Conservation (phyloP, 1,140 invertebrate genomes). For the Leptestheria dahalacensis region DNA sequence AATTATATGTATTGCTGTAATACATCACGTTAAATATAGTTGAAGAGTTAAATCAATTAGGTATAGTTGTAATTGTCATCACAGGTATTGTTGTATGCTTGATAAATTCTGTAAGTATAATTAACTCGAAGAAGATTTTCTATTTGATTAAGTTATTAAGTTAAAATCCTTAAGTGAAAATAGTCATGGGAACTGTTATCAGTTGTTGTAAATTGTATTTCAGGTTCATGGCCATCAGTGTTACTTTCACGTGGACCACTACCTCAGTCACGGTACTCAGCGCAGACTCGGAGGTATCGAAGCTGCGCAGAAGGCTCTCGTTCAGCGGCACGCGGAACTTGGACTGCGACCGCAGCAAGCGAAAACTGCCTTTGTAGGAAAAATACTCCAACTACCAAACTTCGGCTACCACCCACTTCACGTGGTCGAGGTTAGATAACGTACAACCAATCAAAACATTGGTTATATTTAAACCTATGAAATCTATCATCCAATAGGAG, state of each 20-base stretch:
- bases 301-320: neutral
- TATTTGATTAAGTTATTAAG: too few species aligned
- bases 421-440: constrained; percentile 8
- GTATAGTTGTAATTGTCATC: too few species aligned
- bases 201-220: neutral
- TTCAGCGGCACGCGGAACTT: neutral
- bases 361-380: constrained; percentile 4
- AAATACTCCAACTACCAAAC: constrained; percentile 9
- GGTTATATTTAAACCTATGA: neutral
- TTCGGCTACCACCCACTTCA: constrained; percentile 12
- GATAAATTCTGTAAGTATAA: too few species aligned
- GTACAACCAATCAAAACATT: too few species aligned
- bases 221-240: constrained; percentile 12
- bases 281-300: neutral
- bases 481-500: neutral
- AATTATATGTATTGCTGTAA: neutral
- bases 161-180: too few species aligned
- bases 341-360: neutral
- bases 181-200: neutral
- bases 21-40: too few species aligned
- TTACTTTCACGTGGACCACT: constrained; percentile 15
- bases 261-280: constrained; percentile 4
- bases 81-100: too few species aligned
- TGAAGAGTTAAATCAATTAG: too few species aligned
- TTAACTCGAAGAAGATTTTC: too few species aligned